A percentile compares a stretch with the other conserved stretches of the same genome.
These are phyloP conservation scores for Perdita meconis DNA, from an alignment of 2,888 invertebrate genomes.

Conservation along the genomic window DNA sequence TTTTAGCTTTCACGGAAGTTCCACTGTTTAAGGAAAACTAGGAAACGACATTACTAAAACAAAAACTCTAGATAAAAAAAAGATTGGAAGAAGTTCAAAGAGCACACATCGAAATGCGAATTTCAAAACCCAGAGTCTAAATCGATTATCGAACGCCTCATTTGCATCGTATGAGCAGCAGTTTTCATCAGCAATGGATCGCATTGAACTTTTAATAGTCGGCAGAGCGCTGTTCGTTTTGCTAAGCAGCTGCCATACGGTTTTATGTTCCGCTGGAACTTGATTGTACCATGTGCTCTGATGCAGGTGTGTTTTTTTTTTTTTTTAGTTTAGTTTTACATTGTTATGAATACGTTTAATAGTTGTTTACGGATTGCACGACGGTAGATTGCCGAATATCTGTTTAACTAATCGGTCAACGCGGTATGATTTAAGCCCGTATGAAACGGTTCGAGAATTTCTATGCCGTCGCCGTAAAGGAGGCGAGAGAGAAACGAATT, in stretches of 20 bases:
- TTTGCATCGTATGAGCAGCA: conserved; percentile 59
- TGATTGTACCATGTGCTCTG: conserved; percentile 65
- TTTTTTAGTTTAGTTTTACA: conserved; percentile 76
- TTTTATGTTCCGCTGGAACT: conserved; percentile 55
- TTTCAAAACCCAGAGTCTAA: conserved; percentile 36
- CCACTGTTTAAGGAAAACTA: conserved; percentile 64
- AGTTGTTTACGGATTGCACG: conserved; percentile 67
- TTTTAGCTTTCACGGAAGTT: conserved; percentile 68
- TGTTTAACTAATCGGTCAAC: conserved; percentile 46
- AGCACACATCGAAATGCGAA: conserved; percentile 33
- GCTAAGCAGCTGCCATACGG: conserved; percentile 52
- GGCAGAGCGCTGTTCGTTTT: conserved; percentile 40
- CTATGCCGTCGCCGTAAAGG: conserved; percentile 31
- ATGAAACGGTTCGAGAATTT: conserved; percentile 72
- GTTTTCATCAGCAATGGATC: conserved; percentile 63
- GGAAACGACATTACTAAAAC: conserved; percentile 61
- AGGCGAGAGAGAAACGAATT: conserved; percentile 34
- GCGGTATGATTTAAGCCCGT: conserved; percentile 65
- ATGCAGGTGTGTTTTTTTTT: conserved; percentile 75
- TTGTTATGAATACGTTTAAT: conserved; percentile 75
- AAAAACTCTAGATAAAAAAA: conserved; percentile 45
- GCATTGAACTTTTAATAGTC: conserved; percentile 45
- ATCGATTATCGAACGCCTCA: conserved; percentile 45
- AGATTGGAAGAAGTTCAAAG: conserved; percentile 53
- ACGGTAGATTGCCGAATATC: conserved; percentile 48